Percentiles rank a stretch among this genome's conserved stretches.
Conservation (phyloP, 2,888 invertebrate species). For the Eupithecia vulgata region DNA sequence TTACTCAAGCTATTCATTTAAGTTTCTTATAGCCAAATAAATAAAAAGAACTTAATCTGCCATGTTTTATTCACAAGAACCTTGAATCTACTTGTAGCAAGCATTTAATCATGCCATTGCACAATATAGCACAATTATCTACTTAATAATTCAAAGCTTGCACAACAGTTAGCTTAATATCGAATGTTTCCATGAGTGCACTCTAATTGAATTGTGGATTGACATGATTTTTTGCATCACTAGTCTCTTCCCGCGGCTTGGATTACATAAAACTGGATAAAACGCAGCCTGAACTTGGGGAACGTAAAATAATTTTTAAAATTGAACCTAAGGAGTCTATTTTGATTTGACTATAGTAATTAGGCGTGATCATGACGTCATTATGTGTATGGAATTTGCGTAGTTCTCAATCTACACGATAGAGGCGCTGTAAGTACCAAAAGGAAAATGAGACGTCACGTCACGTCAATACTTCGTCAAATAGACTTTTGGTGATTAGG, state of each 20-base stretch:
- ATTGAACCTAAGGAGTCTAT: too few relatives aligned
- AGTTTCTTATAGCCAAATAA: not conserved
- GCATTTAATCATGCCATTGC: constrained; percentile 56
- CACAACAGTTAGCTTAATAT: constrained; percentile 48
- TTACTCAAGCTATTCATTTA: not conserved
- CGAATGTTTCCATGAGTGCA: constrained; percentile 13
- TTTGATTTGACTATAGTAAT: too few relatives aligned
- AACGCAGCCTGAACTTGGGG: not conserved
- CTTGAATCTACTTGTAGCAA: not conserved
- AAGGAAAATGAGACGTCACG: too few relatives aligned
- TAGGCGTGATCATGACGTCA: too few relatives aligned
- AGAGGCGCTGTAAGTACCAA: too few relatives aligned
- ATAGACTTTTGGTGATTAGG: too few relatives aligned
- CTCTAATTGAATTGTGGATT: constrained; percentile 19
- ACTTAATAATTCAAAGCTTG: constrained; percentile 67
- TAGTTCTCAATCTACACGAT: too few relatives aligned
- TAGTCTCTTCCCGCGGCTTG: not conserved
- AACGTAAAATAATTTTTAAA: too few relatives aligned
- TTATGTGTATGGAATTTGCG: too few relatives aligned
- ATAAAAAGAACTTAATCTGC: not conserved
- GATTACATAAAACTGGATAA: not conserved
- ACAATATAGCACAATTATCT: constrained; percentile 59
- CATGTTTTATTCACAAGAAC: not conserved
- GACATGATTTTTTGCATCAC: constrained; percentile 5
- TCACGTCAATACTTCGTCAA: too few relatives aligned